Evolutionary conservation across 1,140 invertebrate species (phyloP), one percentile per base, ranked within the genome.

Genomic region (Neodiprion fabricii): DNA sequence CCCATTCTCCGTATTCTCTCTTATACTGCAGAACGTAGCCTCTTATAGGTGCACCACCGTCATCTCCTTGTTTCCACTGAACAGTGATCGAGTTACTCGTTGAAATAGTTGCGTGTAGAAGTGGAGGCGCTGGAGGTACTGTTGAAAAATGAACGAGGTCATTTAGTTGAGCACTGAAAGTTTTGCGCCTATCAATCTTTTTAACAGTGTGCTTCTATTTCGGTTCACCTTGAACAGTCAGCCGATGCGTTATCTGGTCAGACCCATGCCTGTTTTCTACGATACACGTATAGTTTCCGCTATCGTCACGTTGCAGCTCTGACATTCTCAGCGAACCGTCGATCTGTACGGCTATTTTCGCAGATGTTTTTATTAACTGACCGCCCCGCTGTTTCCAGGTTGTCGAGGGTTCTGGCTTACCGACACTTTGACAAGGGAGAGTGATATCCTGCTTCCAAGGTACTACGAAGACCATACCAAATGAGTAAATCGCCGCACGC

Each of bases 211-310:
- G 66, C n/a, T 53, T 74, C 28, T 1, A 4, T 40, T 40, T 76
- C 40, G 49, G 66, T 14, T 74, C 84, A 93, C 92, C 92, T 91
- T 92, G 91, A 11, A 94, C 92, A 70, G 89, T 90, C 4, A 94
- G 81, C 17, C 89, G 87, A 80, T 97, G 96, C 0, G 93, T 92
- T 73, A 98, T 96, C 81, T 95, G 93, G 88, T 97, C 96, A 67
- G 91, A 92, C 1, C 96, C 96, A 85, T 96, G 92, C 9, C 90
- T 89, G 85, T 98, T 98, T 79, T 95, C 93, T 4, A 96, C 95
- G 23, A 90, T 89, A 84, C 97, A 98, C 1, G 96, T 94, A 83
- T 97, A 98, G 89, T 97, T 97, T n/a, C 96, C 96, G 81, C 94
- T 93, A 85, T 96, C 95, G 23, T 91, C 91, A 79, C 93, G 91